Evolutionary conservation across 2,888 invertebrate genomes (phyloP).

Genomic region (Omphaloscelis lunosa): DNA sequence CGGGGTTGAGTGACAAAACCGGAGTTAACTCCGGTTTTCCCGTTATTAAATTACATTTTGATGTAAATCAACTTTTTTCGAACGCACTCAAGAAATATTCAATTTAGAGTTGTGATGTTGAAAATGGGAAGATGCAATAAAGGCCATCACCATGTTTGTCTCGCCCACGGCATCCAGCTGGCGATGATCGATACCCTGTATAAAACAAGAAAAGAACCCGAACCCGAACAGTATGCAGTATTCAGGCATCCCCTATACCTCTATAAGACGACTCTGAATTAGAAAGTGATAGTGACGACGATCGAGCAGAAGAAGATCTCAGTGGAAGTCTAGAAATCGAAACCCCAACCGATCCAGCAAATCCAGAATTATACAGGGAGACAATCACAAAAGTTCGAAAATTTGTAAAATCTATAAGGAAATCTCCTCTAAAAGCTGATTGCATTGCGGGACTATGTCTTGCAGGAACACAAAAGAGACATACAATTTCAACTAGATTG

Average conservation of each 20-base stretch:
- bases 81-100: no score
- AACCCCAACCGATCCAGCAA: no score
- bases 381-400: no score
- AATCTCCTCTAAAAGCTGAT: conserved; percentile 11
- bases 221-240: not conserved
- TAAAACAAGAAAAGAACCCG: not conserved
- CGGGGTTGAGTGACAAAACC: no score
- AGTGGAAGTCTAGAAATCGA: no score
- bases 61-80: no score
- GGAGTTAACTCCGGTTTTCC: no score
- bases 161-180: conserved; percentile 4
- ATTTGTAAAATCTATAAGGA: not conserved
- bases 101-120: not conserved
- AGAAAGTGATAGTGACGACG: not conserved
- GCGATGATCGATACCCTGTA: conserved; percentile 4
- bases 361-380: no score
- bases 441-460: not conserved
- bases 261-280: not conserved
- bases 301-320: not conserved
- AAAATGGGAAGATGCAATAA: conserved; percentile 17
- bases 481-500: conserved; percentile 25
- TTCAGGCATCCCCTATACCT: not conserved
- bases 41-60: no score
- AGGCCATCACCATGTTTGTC: conserved; percentile 9
- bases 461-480: not conserved